Base-by-base conservation (phyloP, 2,888 invertebrate genomes). In the Bembecia ichneumoniformis region DNA sequence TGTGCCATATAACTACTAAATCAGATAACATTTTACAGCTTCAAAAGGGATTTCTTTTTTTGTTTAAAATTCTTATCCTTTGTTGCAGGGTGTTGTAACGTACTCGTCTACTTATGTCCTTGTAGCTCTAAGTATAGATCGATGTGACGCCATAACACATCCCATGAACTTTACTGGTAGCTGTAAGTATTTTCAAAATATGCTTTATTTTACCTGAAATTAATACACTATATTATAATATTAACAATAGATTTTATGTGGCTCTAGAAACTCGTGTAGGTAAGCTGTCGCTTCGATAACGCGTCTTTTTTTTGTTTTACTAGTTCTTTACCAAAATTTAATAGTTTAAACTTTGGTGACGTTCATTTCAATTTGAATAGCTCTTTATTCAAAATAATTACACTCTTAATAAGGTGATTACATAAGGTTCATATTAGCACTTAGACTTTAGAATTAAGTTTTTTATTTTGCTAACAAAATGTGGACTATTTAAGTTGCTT, bases 151-250 rank as follows among this genome's bases (percentile, higher is more conserved):
- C 51, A 96, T 97, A 68, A 96, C 95, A 11, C 94, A 96, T 87
- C 97, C 97, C 1, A 96, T 97, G 95, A 96, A 96, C 81, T 97
- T 97, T 77, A 95, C 95, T 50, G 95, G 96, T 66, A 96, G 96
- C 77, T 96, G 96, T 96, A 88, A 94, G 96, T 93, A 73, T 46
- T 13, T 11, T 7, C 15, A 11, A 5, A 28, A 45, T 35, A 11
- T 4, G 5, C n/a, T 40, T 13, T 13, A 13, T 5, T 5, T 40
- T 11, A 16, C 46, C 5, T 35, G 15, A 35, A n/a, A 46, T 10
- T 46, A 4, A 3, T 3, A 44, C 28, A 11, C 5, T 45, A 46
- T 40, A 46, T 47, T 40, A 44, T 20, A 48, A 43, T 14, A 43
- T 16, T 10, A 47, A 17, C 9, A 34, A 28, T 17, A 13, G n/a